phyloP scores from a whole-genome alignment of 2,888 invertebrate species.

The Suillia variegata region DNA sequence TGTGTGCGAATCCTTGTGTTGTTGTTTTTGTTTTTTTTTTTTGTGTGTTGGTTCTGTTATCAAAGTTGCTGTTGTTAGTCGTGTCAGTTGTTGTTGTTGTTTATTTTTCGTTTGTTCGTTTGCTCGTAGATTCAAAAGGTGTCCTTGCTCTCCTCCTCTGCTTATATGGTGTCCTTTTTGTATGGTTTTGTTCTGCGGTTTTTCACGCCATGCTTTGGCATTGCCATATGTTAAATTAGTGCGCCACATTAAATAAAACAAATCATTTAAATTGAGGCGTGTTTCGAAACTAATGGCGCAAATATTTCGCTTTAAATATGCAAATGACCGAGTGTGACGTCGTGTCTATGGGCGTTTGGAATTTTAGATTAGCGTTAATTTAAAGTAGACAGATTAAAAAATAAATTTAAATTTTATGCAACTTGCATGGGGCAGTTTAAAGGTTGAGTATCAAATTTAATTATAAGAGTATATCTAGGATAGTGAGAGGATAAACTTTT shows the following conservation, averaged over 20 bases:
- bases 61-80: neutral
- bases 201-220: neutral
- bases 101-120: too few species aligned
- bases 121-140: too few species aligned
- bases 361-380: too few species aligned
- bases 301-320: neutral
- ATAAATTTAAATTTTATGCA: too few species aligned
- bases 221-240: constrained; percentile 29
- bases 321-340: neutral
- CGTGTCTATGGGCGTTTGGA: neutral
- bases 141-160: too few species aligned
- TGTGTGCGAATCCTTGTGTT: neutral
- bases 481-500: too few species aligned
- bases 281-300: neutral
- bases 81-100: neutral
- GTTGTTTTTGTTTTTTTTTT: neutral
- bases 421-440: too few species aligned
- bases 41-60: neutral
- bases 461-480: too few species aligned
- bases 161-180: too few species aligned
- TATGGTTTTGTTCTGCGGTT: too few species aligned
- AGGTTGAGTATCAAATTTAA: too few species aligned
- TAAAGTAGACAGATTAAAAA: too few species aligned
- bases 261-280: constrained; percentile 28
- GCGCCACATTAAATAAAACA: constrained; percentile 33